Percentiles rank a stretch among this genome's conserved stretches.
phyloP scores from a whole-genome alignment of 2,888 invertebrate genomes.

The Trichopoda pennipes region DNA sequence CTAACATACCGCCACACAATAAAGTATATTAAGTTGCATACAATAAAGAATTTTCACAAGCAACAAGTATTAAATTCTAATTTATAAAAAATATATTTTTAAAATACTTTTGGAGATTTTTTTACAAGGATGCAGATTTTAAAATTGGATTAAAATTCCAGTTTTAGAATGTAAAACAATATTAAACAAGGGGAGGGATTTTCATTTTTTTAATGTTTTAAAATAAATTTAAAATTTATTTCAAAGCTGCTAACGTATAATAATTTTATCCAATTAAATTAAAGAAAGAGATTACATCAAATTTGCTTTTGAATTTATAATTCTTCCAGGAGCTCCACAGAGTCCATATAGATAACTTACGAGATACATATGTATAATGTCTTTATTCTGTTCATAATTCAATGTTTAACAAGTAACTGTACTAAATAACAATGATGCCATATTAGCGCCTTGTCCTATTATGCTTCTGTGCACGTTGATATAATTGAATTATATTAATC shows the following conservation, averaged over 20 bases:
- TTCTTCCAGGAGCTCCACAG: conserved; percentile 18
- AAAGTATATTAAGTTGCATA: too few species aligned
- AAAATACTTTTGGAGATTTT: too few species aligned
- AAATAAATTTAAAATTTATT: conserved; percentile 41
- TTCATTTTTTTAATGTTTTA: background rate
- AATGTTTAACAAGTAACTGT: background rate
- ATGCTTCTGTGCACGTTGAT: conserved; percentile 2
- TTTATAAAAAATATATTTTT: too few species aligned
- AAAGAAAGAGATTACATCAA: conserved; percentile 12
- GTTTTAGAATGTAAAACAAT: too few species aligned
- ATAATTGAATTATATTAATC: conserved; percentile 57
- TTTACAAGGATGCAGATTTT: too few species aligned
- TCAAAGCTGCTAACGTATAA: conserved; percentile 51
- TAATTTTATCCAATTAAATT: conserved; percentile 40
- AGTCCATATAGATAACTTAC: too few species aligned
- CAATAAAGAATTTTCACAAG: too few species aligned
- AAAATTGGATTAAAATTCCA: too few species aligned
- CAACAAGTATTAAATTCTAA: too few species aligned
- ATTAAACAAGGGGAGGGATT: too few species aligned
- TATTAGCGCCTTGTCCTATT: background rate
- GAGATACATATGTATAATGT: background rate
- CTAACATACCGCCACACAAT: too few species aligned
- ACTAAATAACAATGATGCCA: background rate
- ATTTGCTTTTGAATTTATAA: conserved; percentile 43
- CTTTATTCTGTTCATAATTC: conserved; percentile 14